phyloP scores from a whole-genome alignment of 2,797 vertebrate genomes.

The Sylvilagus floridanus region DNA sequence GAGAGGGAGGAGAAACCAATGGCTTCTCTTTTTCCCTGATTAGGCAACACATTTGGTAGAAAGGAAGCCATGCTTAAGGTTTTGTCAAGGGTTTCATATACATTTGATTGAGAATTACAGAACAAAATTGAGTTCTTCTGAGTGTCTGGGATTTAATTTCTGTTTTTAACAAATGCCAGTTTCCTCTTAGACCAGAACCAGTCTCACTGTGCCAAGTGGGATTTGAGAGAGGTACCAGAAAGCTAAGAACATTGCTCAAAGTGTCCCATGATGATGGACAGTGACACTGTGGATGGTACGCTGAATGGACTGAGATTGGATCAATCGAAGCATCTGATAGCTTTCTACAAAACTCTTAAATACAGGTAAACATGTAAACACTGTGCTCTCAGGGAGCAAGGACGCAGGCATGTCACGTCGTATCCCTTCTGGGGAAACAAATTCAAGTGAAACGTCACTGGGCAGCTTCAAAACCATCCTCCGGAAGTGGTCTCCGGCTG shows the following conservation, averaged over 20 bases:
- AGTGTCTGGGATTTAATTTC: background rate
- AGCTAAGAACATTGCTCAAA: background rate
- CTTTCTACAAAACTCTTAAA: conserved; percentile 92
- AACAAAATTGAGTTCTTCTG: background rate
- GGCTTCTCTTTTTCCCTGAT: background rate
- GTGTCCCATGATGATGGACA: background rate
- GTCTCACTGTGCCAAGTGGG: conserved; percentile 23
- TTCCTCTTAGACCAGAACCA: conserved; percentile 74
- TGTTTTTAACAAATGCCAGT: conserved; percentile 52
- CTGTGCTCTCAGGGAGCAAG: conserved; percentile 85
- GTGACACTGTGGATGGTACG: background rate
- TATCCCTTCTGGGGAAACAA: conserved; percentile 36
- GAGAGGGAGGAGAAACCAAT: background rate
- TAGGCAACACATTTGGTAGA: conserved; percentile 1
- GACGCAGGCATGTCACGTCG: conserved; percentile 57
- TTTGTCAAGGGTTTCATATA: background rate
- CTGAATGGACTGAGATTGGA: background rate
- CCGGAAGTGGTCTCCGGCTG: conserved; percentile 86
- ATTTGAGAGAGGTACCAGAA: background rate
- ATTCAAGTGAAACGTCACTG: conserved; percentile 9
- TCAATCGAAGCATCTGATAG: conserved; percentile 29
- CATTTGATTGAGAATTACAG: background rate
- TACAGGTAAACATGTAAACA: conserved; percentile 96
- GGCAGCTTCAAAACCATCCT: conserved; percentile 87
- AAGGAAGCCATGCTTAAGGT: background rate